These are phyloP conservation scores for Merodon equestris DNA, from an alignment of 2,888 invertebrate species.

Conservation along the genomic window DNA sequence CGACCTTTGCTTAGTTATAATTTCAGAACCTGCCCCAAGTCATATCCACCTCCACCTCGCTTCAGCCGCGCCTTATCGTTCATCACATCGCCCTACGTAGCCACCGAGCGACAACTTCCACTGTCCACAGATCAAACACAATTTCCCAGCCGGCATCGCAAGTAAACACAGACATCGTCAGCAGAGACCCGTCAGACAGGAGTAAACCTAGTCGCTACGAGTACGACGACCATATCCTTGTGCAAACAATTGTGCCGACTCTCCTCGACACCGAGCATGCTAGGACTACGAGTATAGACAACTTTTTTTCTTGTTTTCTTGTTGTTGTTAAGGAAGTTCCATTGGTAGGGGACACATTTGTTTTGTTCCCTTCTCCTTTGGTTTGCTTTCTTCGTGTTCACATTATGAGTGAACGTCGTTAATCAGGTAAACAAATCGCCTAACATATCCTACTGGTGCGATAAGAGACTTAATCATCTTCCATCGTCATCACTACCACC, in stretches of 20 bases:
- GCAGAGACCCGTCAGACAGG: conserved; percentile 28
- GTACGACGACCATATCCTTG: conserved; percentile 48
- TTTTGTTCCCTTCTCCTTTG: conserved; percentile 1
- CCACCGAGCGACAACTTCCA: conserved; percentile 1
- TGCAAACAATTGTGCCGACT: conserved; percentile 49
- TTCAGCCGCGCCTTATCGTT: conserved; percentile 5
- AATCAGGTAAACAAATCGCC: conserved; percentile 67
- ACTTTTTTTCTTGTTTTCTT: conserved; percentile 4
- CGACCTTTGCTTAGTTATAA: conserved; percentile 52
- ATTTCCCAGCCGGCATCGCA: conserved; percentile 52
- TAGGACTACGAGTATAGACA: conserved; percentile 27
- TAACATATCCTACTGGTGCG: conserved; percentile 46
- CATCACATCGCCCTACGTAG: conserved; percentile 15
- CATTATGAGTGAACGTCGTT: conserved; percentile 53
- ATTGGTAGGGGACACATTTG: conserved; percentile 34
- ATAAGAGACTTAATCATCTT: conserved; percentile 61
- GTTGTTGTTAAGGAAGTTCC: conserved; percentile 40
- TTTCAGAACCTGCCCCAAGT: conserved; percentile 39
- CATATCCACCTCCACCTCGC: conserved; percentile 7
- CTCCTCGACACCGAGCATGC: conserved; percentile 15
- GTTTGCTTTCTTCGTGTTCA: conserved; percentile 8
- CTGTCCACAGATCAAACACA: conserved; percentile 40
- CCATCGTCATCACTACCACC: conserved; percentile 13
- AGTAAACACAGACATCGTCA: conserved; percentile 50
- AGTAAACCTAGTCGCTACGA: conserved; percentile 17